phyloP scores from a whole-genome alignment of 2,113 vertebrate species.

The Apteryx mantelli region DNA sequence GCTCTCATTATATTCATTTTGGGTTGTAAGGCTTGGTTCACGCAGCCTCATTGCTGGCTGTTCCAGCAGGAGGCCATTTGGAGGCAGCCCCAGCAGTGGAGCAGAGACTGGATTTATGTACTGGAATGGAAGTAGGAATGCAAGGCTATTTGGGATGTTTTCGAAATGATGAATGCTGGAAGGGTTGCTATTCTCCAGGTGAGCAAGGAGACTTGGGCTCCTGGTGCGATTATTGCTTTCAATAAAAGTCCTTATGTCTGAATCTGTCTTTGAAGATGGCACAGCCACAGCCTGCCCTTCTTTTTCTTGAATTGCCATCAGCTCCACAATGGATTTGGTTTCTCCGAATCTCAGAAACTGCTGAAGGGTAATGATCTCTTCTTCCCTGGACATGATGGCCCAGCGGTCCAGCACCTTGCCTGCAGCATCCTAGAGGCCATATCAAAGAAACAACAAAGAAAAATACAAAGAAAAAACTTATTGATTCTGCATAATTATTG shows the following conservation, averaged over 20 bases:
- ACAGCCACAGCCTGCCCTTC: slow-evolving; percentile 98
- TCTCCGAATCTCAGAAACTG: slow-evolving; percentile 99
- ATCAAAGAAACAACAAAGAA: slow-evolving; percentile 90
- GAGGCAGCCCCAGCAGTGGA: slow-evolving; percentile 93
- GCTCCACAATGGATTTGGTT: slow-evolving; percentile 99
- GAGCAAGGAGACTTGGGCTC: slow-evolving; percentile 94
- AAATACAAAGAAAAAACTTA: slow-evolving; percentile 88
- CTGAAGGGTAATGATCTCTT: slow-evolving; percentile 99
- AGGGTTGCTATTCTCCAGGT: slow-evolving; percentile 96
- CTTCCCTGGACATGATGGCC: slow-evolving; percentile 99
- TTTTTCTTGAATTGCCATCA: slow-evolving; percentile 99
- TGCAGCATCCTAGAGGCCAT: slow-evolving; percentile 94
- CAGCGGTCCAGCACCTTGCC: slow-evolving; percentile 99
- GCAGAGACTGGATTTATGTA: slow-evolving; percentile 98
- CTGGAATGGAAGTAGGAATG: slow-evolving; percentile 97
- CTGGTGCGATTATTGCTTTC: slow-evolving; percentile 98
- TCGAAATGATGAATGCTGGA: slow-evolving; percentile 99
- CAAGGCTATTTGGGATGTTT: slow-evolving; percentile 98
- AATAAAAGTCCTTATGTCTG: slow-evolving; percentile 99
- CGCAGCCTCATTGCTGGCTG: slow-evolving; percentile 91
- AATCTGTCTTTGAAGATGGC: slow-evolving; percentile 96
- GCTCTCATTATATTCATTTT: slow-evolving; percentile 93
- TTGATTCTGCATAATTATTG: slow-evolving; percentile 90
- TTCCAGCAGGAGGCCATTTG: slow-evolving; percentile 92
- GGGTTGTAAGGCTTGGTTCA: slow-evolving; percentile 90